Evolutionary conservation across 2,113 vertebrate genomes (phyloP), one percentile per base, ranked within the genome.

Genomic region (Xiphophorus couchianus): DNA sequence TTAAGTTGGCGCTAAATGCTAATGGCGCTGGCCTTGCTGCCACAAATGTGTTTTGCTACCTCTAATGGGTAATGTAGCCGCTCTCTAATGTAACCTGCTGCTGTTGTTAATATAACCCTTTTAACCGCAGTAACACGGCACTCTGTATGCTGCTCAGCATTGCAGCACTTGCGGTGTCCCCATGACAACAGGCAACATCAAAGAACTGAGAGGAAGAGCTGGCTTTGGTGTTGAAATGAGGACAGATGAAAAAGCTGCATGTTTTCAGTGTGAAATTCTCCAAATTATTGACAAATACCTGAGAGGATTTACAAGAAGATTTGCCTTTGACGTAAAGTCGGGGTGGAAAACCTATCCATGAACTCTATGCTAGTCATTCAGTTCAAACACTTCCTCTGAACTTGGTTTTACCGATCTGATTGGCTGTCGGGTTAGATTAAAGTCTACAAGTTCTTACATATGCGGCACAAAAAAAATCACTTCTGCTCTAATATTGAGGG

Each of bases 41-140:
- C 72, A 64, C 84, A 86, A 89, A 87, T 90, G 78, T 79, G 78
- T 87, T 90, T 80, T 89, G 73, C 77, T 67, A 25, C 71, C 58
- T 25, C 81, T 89, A 86, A 90, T 91, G 78, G 85, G 75, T 83
- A 86, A 88, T 74, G 64, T 73, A 77, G 82, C 31, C 66, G 29
- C 0, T 19, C 78, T 88, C 81, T 85, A 84, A 84, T 79, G 75
- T 84, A 86, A 84, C 84, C 85, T 84, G 75, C 69, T 1, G 29
- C 82, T 78, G 68, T 71, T 84, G 85, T 85, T 86, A 81, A 86
- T 90, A 77, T 71, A 85, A 83, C 78, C 83, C 84, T 90, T 87
- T 90, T 84, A 89, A 90, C 86, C 29, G 19, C 75, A 66, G 66
- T 84, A 89, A 81, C 86, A 77, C 54, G n/a, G 71, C 37, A 30